Evolutionary conservation across 2,113 vertebrate species (phyloP).

Genomic region (Leucopternis melanops): DNA sequence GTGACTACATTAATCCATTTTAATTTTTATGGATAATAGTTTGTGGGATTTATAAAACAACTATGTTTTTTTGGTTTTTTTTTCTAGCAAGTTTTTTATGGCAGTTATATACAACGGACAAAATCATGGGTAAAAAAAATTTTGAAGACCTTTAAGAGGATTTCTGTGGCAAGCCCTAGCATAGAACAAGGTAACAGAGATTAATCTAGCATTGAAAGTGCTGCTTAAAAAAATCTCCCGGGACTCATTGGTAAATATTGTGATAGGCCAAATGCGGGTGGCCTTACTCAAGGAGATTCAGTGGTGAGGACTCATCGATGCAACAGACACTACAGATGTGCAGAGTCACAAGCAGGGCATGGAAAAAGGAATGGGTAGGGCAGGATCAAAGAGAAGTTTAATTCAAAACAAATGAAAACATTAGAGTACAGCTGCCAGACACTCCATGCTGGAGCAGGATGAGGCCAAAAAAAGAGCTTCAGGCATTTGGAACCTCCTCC

Average conservation of each 20-base stretch:
- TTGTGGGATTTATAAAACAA: not conserved
- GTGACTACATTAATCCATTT: not conserved
- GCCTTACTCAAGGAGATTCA: not conserved
- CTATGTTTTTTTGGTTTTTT: too few species aligned
- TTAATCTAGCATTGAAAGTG: not conserved
- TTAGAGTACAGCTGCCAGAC: not conserved
- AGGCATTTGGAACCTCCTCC: constrained; percentile 6
- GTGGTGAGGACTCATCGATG: not conserved
- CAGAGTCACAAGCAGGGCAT: not conserved
- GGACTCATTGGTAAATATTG: not conserved
- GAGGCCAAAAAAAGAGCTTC: not conserved
- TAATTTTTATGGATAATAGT: not conserved
- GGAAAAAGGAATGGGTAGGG: not conserved
- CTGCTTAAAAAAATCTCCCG: not conserved
- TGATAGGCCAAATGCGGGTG: not conserved
- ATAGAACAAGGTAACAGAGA: not conserved
- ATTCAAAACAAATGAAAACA: not conserved
- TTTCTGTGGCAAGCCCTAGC: not conserved
- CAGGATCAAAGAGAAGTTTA: not conserved
- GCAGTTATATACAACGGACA: not conserved
- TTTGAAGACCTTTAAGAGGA: not conserved
- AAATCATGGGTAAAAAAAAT: not conserved
- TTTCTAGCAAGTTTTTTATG: not conserved
- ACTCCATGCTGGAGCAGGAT: not conserved
- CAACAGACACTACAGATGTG: not conserved